A percentile compares a stretch with the other conserved stretches of the same genome.
Evolutionary conservation across 2,888 invertebrate species (phyloP).

Genomic region (Gerris lacustris): DNA sequence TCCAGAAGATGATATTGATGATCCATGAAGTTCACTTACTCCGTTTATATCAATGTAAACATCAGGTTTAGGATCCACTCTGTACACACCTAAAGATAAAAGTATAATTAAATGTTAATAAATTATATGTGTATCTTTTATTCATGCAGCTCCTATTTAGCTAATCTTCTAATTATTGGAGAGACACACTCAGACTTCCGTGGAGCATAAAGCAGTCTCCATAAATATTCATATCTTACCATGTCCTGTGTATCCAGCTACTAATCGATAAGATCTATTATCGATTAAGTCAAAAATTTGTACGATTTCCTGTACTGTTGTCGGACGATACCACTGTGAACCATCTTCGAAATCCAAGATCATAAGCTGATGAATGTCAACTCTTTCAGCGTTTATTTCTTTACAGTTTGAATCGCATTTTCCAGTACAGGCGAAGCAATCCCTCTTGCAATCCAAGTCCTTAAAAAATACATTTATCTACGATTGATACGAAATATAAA

Average conservation of each 20-base stretch:
- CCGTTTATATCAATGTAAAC: constrained; percentile 42
- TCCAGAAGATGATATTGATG: constrained; percentile 33
- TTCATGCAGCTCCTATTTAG: too few species aligned
- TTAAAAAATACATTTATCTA: neutral
- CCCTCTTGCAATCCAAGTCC: neutral
- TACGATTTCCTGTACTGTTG: constrained; percentile 45
- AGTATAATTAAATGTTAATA: neutral
- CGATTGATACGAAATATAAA: too few species aligned
- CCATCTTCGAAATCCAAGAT: constrained; percentile 26
- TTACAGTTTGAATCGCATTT: neutral
- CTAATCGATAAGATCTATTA: constrained; percentile 43
- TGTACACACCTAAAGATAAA: constrained; percentile 37
- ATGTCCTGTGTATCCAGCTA: constrained; percentile 63
- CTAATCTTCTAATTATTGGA: too few species aligned
- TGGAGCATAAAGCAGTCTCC: neutral
- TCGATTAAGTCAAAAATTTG: constrained; percentile 41
- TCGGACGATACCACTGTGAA: constrained; percentile 47
- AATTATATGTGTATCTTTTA: too few species aligned
- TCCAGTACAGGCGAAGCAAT: neutral
- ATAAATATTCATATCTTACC: constrained; percentile 40
- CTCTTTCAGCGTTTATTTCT: neutral
- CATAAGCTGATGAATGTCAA: neutral
- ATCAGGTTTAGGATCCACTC: constrained; percentile 35
- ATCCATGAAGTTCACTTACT: constrained; percentile 38
- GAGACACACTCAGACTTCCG: too few species aligned